phyloP scores from a whole-genome alignment of 2,797 vertebrate genomes.

The Myotis pilosus region DNA sequence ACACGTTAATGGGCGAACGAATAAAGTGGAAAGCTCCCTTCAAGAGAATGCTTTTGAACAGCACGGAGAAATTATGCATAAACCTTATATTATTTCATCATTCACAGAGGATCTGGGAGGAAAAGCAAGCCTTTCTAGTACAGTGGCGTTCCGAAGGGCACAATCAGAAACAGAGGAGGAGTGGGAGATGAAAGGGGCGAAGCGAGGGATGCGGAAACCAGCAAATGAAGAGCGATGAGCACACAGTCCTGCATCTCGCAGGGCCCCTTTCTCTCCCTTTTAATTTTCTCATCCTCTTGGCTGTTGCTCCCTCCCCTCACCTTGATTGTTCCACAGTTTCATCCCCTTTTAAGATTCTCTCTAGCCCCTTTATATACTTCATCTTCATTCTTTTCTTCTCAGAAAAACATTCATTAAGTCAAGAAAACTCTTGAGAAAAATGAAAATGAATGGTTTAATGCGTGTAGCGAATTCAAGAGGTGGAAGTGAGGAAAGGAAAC shows the following conservation, averaged over 20 bases:
- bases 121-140: constrained; percentile 50
- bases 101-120: constrained; percentile 49
- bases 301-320: not conserved
- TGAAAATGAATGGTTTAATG: constrained; percentile 35
- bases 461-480: constrained; percentile 24
- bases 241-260: accelerated
- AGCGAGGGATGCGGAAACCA: not conserved
- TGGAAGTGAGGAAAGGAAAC: not conserved
- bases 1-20: not conserved
- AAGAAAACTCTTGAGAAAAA: constrained; percentile 44
- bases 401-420: constrained; percentile 1
- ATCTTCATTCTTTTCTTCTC: not conserved
- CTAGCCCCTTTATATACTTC: not conserved
- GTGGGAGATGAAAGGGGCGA: not conserved
- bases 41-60: constrained; percentile 45
- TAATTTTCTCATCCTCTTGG: not conserved
- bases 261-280: not conserved
- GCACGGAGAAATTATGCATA: constrained; percentile 52
- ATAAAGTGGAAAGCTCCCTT: constrained; percentile 52
- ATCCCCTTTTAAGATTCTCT: not conserved
- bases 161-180: constrained; percentile 7
- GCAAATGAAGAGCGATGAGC: not conserved
- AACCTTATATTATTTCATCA: constrained; percentile 66
- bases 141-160: constrained; percentile 44
- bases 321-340: not conserved